Evolutionary conservation across 2,888 invertebrate species (phyloP), one percentile per base, ranked within the genome.

Genomic region (Tachina fera): DNA sequence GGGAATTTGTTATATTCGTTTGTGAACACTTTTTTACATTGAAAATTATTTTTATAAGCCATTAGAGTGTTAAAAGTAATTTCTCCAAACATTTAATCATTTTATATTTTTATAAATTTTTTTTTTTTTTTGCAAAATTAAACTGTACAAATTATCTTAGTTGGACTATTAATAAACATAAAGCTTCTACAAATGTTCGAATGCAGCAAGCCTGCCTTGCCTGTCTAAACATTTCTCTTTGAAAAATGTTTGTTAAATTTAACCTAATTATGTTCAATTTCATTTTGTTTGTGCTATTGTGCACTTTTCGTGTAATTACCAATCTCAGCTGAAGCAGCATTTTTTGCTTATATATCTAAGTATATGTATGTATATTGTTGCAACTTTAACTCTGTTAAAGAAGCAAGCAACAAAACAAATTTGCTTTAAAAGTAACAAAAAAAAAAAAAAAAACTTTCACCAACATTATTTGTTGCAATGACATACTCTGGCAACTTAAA

Each of bases 221-320:
- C 31, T 47, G 70, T 53, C 63, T 14, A 47, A 65, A 45, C 79
- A 45, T 79, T 72, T 71, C 71, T 72, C 56, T 65, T 65, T 19
- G 45, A 65, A 72, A 71, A 72, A 56, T 79, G 63, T 79, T 79
- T 80, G 80, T 70, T 63, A 76, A 84, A 80, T 76, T 75, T 80
- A 80, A 84, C 84, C 80, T 72, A 80, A 80, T 84, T 80, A 76
- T 80, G 80, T 80, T 76, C 49, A 75, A 80, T 71, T 31, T 31
- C 31, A 10, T 31, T 61, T 49, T 11, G 11, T 16, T 19, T 9
- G 63, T 72, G 51, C 43, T 65, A 51, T 83, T 67, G 83, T 61
- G 60, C 14, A 74, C 19, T 71, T 81, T 71, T 71, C 47, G 16
- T 80, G 65, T 76, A 84, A 84, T 80, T 80, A 67, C 80, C 70